Conservation (phyloP, 2,888 invertebrate species). For the Pollenia griseotomentosa region DNA sequence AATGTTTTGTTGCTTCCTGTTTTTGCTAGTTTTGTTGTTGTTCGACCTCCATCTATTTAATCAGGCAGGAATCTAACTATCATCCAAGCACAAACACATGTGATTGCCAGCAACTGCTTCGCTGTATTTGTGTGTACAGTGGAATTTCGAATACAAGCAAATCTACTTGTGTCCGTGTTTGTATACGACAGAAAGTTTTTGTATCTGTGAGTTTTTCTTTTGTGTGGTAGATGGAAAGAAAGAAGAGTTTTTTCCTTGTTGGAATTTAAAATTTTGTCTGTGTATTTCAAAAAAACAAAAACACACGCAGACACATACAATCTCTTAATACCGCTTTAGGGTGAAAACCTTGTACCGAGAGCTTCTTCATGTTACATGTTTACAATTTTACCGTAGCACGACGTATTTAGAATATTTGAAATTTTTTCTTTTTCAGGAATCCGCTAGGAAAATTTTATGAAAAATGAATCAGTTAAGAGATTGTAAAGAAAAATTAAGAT, state of each 20-base stretch:
- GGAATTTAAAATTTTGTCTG: constrained; percentile 50
- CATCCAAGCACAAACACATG: constrained; percentile 8
- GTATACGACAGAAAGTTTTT: background rate
- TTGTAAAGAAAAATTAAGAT: no score
- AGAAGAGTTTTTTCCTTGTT: constrained; percentile 20
- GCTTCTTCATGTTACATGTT: constrained; percentile 49
- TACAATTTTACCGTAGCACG: constrained; percentile 29
- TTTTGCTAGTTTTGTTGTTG: constrained; percentile 14
- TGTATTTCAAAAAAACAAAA: background rate
- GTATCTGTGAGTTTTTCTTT: background rate
- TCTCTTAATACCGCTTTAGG: constrained; percentile 54
- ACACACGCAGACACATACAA: constrained; percentile 18
- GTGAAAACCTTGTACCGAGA: constrained; percentile 67
- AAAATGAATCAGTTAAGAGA: no score
- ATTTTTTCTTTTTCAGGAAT: background rate
- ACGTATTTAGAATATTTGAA: constrained; percentile 50
- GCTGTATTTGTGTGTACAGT: background rate
- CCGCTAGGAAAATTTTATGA: constrained; percentile 35
- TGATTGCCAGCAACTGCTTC: constrained; percentile 8
- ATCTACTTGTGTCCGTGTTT: background rate
- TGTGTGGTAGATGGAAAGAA: constrained; percentile 11
- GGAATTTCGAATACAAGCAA: background rate
- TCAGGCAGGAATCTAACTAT: constrained; percentile 36
- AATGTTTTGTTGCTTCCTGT: background rate
- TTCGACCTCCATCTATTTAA: constrained; percentile 68